Evolutionary conservation across 2,888 invertebrate genomes (phyloP), one percentile per base, ranked within the genome.

Genomic region (Tetranychus piercei): DNA sequence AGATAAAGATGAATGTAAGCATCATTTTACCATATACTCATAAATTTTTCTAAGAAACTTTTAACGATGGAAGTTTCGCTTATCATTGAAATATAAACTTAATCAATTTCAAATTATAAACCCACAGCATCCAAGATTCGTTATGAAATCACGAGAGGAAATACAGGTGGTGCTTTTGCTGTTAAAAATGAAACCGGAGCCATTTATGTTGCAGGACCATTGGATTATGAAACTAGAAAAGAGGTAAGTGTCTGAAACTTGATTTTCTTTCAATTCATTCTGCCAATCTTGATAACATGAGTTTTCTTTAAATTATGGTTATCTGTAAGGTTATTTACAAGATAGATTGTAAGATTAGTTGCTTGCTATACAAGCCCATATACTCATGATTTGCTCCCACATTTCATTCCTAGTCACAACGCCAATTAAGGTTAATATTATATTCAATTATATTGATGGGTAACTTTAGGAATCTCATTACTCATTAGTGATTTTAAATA

Each of bases 101-200:
- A 69, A 5, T 20, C 69, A 69, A 69, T 69, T 11, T 20, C 69
- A 20, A 20, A 23, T 69, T 69, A 3, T 34, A 34, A 55, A 55
- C 15, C 15, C 15, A 77, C 87, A 94, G 94, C 94, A 84, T 94
- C 94, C 86, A 91, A 92, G 88, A 93, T 96, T 88, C 92, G 94
- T 87, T 96, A 96, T 87, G 94, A 95, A 89, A 95, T 96, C 86
- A 94, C 94, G 85, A 92, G 92, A 88, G 95, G 95, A 87, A 96
- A 96, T 89, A 67, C 73, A 18, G 94, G 94, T 78, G 95, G 94
- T 81, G 94, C 94, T 66, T 95, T 95, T 84, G 94, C 94, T 80
- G 94, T 95, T 82, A 94, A 94, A 86, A 94, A 94, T 85, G 94
- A 94, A 90, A 95, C 95, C 79, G 96, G 96, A 80, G 95, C 95